phyloP scores from a whole-genome alignment of 2,888 invertebrate genomes.

The Plutella xylostella region DNA sequence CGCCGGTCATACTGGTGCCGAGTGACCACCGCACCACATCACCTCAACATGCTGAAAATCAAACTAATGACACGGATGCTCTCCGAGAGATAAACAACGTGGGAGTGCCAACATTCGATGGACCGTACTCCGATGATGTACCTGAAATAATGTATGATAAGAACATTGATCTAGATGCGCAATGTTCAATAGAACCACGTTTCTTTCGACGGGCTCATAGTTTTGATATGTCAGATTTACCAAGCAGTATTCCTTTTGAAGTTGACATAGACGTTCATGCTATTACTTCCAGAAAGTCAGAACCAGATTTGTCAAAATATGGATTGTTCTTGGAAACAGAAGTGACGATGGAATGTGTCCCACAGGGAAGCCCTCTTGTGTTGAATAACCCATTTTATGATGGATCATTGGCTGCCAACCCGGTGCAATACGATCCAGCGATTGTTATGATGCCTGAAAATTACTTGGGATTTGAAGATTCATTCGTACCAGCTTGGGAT shows the following conservation, averaged over 20 bases:
- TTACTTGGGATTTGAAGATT: slow-evolving; percentile 65
- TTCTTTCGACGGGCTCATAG: slow-evolving; percentile 53
- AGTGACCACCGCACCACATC: slow-evolving; percentile 38
- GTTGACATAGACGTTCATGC: slow-evolving; percentile 32
- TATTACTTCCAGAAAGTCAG: slow-evolving; percentile 44
- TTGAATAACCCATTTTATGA: slow-evolving; percentile 66
- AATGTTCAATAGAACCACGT: slow-evolving; percentile 29
- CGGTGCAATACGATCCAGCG: slow-evolving; percentile 37
- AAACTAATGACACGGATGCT: slow-evolving; percentile 40
- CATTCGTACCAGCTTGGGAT: slow-evolving; percentile 58
- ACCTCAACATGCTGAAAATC: slow-evolving; percentile 23
- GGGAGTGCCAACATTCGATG: slow-evolving; percentile 47
- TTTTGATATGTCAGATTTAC: slow-evolving; percentile 56
- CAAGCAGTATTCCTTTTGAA: slow-evolving; percentile 30
- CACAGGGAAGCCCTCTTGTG: slow-evolving; percentile 47
- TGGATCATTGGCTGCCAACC: slow-evolving; percentile 46
- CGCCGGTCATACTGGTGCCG: slow-evolving; percentile 63
- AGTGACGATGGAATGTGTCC: slow-evolving; percentile 42
- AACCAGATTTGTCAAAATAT: slow-evolving; percentile 59
- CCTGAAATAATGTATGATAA: slow-evolving; percentile 27
- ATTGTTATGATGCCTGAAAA: slow-evolving; percentile 59
- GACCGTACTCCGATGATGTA: slow-evolving; percentile 25
- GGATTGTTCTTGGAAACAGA: slow-evolving; percentile 51
- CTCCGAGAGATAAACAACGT: slow-evolving; percentile 62
- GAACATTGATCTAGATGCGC: slow-evolving; percentile 28